Percentiles rank a stretch among this genome's conserved stretches.
These are phyloP conservation scores for Agonopterix subpropinquella DNA, from an alignment of 2,888 invertebrate species.

Conservation along the genomic window DNA sequence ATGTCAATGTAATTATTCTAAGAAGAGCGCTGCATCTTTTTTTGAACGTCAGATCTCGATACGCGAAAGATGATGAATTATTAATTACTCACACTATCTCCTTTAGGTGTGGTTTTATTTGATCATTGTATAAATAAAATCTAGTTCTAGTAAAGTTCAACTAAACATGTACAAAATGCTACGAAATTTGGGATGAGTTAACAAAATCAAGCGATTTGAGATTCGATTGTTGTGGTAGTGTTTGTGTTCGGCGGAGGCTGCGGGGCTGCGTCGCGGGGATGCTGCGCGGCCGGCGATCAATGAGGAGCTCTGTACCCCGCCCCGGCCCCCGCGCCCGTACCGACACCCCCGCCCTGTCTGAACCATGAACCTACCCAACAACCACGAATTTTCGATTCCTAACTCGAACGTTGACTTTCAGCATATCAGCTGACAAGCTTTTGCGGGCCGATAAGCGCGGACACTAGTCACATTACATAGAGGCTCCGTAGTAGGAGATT, in stretches of 20 bases:
- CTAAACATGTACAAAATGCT: too few relatives aligned
- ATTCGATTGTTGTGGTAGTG: slow-evolving; percentile 48
- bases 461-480: slow-evolving; percentile 3
- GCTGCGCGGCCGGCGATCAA: slow-evolving; percentile 66
- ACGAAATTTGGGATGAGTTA: background rate
- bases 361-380: slow-evolving; percentile 44
- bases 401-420: slow-evolving; percentile 47
- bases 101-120: too few relatives aligned
- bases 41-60: too few relatives aligned
- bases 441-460: slow-evolving; percentile 5
- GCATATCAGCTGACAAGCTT: slow-evolving; percentile 34
- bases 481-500: slow-evolving; percentile 11
- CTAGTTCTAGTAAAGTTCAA: too few relatives aligned
- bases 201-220: slow-evolving; percentile 27
- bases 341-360: slow-evolving; percentile 13
- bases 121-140: too few relatives aligned
- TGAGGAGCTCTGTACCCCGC: slow-evolving; percentile 49
- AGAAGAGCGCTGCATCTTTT: too few relatives aligned
- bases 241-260: slow-evolving; percentile 44
- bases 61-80: too few relatives aligned
- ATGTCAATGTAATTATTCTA: too few relatives aligned
- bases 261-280: slow-evolving; percentile 47
- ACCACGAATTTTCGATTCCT: slow-evolving; percentile 44
- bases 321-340: slow-evolving; percentile 23
- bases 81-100: too few relatives aligned